These are phyloP conservation scores for Seriola rivoliana DNA, from an alignment of 2,113 vertebrate species.

Conservation along the genomic window DNA sequence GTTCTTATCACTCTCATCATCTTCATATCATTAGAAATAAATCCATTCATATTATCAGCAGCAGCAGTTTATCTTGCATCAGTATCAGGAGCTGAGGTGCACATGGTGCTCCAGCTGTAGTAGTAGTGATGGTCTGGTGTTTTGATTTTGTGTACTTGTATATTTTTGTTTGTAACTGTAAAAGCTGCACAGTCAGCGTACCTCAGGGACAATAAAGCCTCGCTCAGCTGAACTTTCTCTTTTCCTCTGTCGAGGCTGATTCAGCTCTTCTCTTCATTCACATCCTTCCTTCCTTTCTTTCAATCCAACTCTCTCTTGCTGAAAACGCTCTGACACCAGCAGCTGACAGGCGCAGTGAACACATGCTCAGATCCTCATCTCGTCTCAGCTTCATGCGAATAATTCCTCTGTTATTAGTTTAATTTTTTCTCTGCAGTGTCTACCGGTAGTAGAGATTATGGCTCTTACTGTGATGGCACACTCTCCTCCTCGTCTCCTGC, in stretches of 20 bases:
- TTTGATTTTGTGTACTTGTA: neutral
- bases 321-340: neutral
- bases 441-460: neutral
- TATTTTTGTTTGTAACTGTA: neutral
- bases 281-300: slow-evolving; percentile 5
- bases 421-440: neutral
- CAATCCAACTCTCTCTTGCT: slow-evolving; percentile 17
- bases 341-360: neutral
- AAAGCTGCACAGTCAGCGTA: slow-evolving; percentile 8
- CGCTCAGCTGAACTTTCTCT: slow-evolving; percentile 14
- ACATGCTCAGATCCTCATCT: neutral
- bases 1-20: neutral
- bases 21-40: neutral
- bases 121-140: neutral
- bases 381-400: neutral
- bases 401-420: slow-evolving; percentile 2
- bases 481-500: neutral
- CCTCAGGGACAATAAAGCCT: slow-evolving; percentile 9
- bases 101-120: neutral
- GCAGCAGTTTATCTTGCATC: neutral
- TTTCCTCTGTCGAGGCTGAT: slow-evolving; percentile 15
- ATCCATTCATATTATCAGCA: neutral
- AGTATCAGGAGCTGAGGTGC: neutral
- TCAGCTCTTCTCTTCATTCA: slow-evolving; percentile 24
- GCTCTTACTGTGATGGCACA: neutral